phyloP scores from a whole-genome alignment of 2,888 invertebrate genomes.

The Pasiphila rectangulata region DNA sequence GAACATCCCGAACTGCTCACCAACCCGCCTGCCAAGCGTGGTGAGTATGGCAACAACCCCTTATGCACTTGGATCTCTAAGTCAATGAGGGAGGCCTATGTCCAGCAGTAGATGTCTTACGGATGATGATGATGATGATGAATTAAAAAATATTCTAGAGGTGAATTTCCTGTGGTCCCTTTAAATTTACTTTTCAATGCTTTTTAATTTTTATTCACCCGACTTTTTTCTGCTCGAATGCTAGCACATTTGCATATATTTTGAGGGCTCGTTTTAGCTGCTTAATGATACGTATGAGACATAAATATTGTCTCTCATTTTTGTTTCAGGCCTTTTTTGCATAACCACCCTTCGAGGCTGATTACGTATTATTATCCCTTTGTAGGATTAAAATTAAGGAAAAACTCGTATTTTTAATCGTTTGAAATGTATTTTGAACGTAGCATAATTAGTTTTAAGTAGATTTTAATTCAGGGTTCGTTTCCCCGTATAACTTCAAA shows the following conservation, averaged over 20 bases:
- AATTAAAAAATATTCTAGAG: too few species aligned
- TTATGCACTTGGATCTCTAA: too few species aligned
- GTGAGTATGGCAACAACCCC: too few species aligned
- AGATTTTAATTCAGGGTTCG: conserved; percentile 18
- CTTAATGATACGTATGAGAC: conserved; percentile 66
- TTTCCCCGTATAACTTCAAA: conserved; percentile 17
- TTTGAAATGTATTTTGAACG: conserved; percentile 36
- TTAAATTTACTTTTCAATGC: conserved; percentile 11
- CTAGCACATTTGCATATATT: conserved; percentile 64
- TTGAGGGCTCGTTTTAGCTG: conserved; percentile 62
- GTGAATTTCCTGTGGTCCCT: background rate
- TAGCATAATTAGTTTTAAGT: conserved; percentile 29
- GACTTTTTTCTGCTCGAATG: conserved; percentile 34
- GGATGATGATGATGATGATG: too few species aligned
- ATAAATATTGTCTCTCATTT: conserved; percentile 67
- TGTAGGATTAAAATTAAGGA: conserved; percentile 46
- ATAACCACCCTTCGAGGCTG: conserved; percentile 52
- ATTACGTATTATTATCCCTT: conserved; percentile 41
- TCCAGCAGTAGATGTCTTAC: too few species aligned
- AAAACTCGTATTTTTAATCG: conserved; percentile 36
- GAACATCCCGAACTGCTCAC: too few species aligned
- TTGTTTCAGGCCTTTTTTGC: conserved; percentile 48
- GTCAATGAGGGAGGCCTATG: too few species aligned
- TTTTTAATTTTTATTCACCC: background rate
- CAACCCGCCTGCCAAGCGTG: too few species aligned